Percentiles rank a stretch among this genome's conserved stretches.
phyloP scores from a whole-genome alignment of 2,888 invertebrate species.

The Notodonta dromedarius region DNA sequence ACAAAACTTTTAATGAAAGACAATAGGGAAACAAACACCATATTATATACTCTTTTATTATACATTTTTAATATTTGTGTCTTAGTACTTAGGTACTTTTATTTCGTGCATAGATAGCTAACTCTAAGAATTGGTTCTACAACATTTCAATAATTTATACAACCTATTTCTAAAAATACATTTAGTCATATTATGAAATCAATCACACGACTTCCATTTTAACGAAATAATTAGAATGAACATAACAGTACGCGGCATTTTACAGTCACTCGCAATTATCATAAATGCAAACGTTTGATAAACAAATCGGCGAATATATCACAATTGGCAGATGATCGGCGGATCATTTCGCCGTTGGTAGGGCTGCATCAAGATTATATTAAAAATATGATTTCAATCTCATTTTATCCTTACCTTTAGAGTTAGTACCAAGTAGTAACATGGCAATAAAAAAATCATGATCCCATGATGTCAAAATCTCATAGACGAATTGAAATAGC shows the following conservation, averaged over 20 bases:
- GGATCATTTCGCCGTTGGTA: not conserved
- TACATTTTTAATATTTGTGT: too few species aligned
- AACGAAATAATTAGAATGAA: slow-evolving; percentile 1
- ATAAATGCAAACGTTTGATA: slow-evolving; percentile 31
- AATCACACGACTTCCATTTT: not conserved
- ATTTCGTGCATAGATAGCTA: too few species aligned
- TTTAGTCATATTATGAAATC: not conserved
- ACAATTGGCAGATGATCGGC: slow-evolving; percentile 11
- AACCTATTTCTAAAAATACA: not conserved
- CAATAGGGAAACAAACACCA: too few species aligned
- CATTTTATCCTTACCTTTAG: too few species aligned
- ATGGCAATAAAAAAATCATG: too few species aligned
- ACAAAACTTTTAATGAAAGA: too few species aligned
- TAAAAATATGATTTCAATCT: not conserved
- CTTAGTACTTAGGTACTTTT: too few species aligned
- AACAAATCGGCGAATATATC: slow-evolving; percentile 34
- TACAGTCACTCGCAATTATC: slow-evolving; percentile 27
- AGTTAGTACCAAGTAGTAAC: too few species aligned
- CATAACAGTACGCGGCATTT: slow-evolving; percentile 14
- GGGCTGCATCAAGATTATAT: not conserved
- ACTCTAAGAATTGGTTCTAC: too few species aligned
- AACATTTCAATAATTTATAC: not conserved
- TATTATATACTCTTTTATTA: too few species aligned
- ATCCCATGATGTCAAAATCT: too few species aligned
- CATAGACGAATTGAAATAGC: too few species aligned